These are phyloP conservation scores for Cremastinae sp. DNA, from an alignment of 2,888 invertebrate species.

Conservation along the genomic window DNA sequence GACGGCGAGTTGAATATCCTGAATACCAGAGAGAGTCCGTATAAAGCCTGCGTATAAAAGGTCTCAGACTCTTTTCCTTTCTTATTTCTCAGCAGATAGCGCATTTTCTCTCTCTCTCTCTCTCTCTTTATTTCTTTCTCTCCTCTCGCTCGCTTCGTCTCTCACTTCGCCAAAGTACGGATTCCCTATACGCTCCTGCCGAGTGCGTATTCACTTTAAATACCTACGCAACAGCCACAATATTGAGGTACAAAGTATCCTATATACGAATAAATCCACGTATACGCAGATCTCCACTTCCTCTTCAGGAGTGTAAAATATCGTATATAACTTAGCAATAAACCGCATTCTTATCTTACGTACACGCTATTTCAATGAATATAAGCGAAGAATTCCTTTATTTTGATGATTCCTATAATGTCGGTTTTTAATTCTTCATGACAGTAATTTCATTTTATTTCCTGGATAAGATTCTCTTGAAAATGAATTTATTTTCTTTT, in stretches of 20 bases:
- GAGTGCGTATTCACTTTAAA: conserved; percentile 45
- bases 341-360: not conserved
- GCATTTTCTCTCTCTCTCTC: no score
- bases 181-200: conserved; percentile 28
- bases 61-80: conserved; percentile 44
- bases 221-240: conserved; percentile 28
- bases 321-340: not conserved
- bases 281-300: not conserved
- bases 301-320: not conserved
- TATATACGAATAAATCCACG: conserved; percentile 20
- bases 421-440: no score
- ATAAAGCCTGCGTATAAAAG: conserved; percentile 8
- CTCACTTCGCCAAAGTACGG: conserved; percentile 36
- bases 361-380: no score
- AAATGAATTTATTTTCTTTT: no score
- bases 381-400: no score
- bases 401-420: no score
- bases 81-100: conserved; percentile 52
- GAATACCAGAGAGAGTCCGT: conserved; percentile 29
- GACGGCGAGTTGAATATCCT: conserved; percentile 46
- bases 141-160: not conserved
- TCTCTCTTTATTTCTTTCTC: not conserved
- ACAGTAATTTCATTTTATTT: not conserved
- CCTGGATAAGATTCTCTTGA: no score
- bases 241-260: conserved; percentile 51